Percentiles rank a stretch among this genome's conserved stretches.
phyloP scores from a whole-genome alignment of 2,797 vertebrate species.

The Lindbergichthys nudifrons region DNA sequence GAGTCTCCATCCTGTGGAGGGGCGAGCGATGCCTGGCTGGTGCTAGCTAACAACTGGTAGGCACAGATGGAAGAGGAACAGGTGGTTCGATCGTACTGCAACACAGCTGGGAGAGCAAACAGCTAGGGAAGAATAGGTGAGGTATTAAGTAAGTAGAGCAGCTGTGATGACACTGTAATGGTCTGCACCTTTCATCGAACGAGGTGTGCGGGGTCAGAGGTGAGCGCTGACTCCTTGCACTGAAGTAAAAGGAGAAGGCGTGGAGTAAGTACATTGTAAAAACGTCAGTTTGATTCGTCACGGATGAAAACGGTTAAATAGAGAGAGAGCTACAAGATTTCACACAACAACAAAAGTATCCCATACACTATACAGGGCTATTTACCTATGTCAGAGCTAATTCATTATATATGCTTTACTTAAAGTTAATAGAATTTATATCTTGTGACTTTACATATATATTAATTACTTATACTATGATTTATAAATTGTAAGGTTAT shows the following conservation, averaged over 20 bases:
- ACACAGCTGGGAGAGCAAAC: constrained; percentile 50
- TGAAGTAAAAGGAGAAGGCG: constrained; percentile 17
- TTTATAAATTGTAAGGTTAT: constrained; percentile 74
- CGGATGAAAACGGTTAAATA: constrained; percentile 52
- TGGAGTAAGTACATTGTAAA: constrained; percentile 5
- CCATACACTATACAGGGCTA: constrained; percentile 70
- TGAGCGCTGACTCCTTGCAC: constrained; percentile 21
- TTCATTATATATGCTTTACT: constrained; percentile 72
- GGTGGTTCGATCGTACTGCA: constrained; percentile 43
- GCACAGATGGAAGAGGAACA: constrained; percentile 74
- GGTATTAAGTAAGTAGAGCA: constrained; percentile 65
- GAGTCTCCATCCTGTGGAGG: constrained; percentile 37
- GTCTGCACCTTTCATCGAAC: constrained; percentile 26
- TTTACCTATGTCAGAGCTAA: constrained; percentile 72
- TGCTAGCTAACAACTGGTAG: constrained; percentile 64
- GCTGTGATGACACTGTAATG: constrained; percentile 51
- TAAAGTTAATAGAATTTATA: constrained; percentile 82
- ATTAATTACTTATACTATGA: constrained; percentile 83
- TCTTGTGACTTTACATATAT: constrained; percentile 78
- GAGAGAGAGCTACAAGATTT: constrained; percentile 60
- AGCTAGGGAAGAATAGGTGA: constrained; percentile 54
- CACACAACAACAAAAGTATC: constrained; percentile 56
- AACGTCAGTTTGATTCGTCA: constrained; percentile 25
- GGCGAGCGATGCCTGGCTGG: constrained; percentile 45
- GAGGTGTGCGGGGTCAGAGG: constrained; percentile 47